A percentile compares a stretch with the other conserved stretches of the same genome.
phyloP scores from a whole-genome alignment of 2,888 invertebrate species.

The Coecobrya sp. region DNA sequence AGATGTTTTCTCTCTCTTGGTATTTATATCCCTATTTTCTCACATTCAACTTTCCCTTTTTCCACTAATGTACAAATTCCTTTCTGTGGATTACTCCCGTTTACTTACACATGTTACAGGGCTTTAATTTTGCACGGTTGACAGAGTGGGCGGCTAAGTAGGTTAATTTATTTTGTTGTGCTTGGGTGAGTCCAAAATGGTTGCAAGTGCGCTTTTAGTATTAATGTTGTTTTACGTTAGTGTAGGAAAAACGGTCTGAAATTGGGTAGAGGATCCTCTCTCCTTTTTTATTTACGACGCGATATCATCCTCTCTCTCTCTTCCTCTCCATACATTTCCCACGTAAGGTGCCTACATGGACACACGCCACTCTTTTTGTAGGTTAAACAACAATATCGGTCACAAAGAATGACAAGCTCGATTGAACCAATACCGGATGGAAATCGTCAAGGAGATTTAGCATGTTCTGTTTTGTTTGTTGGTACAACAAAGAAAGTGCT shows the following conservation, averaged over 20 bases:
- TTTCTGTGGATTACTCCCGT: not conserved
- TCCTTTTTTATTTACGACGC: not conserved
- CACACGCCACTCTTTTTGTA: not conserved
- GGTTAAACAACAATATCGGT: not conserved
- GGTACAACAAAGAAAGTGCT: not conserved
- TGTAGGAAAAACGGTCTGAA: not conserved
- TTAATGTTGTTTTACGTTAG: not conserved
- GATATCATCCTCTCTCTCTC: not conserved
- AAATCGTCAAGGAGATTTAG: slow-evolving; percentile 16
- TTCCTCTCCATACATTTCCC: no score
- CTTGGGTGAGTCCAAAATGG: not conserved
- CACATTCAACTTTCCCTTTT: not conserved
- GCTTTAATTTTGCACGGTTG: slow-evolving; percentile 14
- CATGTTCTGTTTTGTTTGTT: not conserved
- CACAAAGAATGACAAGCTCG: not conserved
- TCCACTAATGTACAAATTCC: not conserved
- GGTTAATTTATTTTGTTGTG: slow-evolving; percentile 7
- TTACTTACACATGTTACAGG: not conserved
- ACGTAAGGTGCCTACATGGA: not conserved
- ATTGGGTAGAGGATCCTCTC: not conserved
- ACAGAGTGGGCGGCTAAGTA: slow-evolving; percentile 8
- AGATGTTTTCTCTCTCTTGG: not conserved
- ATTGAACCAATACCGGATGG: not conserved
- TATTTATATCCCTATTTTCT: not conserved
- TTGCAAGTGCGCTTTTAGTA: not conserved